Base-by-base conservation (phyloP, 2,113 vertebrate species). In the Piaya cayana region DNA sequence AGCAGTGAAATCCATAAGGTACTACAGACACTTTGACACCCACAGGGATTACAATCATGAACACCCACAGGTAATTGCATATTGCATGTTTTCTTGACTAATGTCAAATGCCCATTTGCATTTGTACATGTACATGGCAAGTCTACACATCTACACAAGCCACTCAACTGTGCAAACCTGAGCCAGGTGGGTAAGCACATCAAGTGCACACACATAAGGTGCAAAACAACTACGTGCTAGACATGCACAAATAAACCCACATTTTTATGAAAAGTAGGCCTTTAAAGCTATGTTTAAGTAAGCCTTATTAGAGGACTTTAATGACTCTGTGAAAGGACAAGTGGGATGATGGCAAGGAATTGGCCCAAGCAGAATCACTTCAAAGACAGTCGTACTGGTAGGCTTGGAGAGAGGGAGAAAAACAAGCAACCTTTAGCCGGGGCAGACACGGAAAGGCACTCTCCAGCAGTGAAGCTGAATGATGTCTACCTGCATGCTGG, bases 211-310 rank as follows among this genome's bases (percentile, higher is more conserved):
- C 6, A 26, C 1, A 2, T 1, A 1, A 10, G 8, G 21, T 42
- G 8, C 0, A 0, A 2, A 0, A 17, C 8, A 55, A 36, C 30
- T 36, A n/a, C 36, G 1, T 23, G 39, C 12, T 49, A 42, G 49
- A 27, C 13, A 17, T 58, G 29, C 26, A 36, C 26, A 64, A n/a
- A 52, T 8, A 65, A n/a, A 30, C 6, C 15, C 19, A 43, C 2
- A 5, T 14, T 64, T 53, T 43, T 8, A 20, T 20, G 25, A 70
- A 91, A 86, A 81, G 36, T 7, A 36, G 19, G 30, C 5, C 49
- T 89, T 63, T 56, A 47, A 77, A 68, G 6, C 20, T 49, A 11
- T 9, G 4, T 45, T 81, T 91, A 84, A 80, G 68, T 53, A 81
- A 84, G 21, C 26, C 0, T 0, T 25, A 14, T 52, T 36, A 50